Evolutionary conservation across 2,797 vertebrate species (phyloP).

Genomic region (Jordanella pulchra): DNA sequence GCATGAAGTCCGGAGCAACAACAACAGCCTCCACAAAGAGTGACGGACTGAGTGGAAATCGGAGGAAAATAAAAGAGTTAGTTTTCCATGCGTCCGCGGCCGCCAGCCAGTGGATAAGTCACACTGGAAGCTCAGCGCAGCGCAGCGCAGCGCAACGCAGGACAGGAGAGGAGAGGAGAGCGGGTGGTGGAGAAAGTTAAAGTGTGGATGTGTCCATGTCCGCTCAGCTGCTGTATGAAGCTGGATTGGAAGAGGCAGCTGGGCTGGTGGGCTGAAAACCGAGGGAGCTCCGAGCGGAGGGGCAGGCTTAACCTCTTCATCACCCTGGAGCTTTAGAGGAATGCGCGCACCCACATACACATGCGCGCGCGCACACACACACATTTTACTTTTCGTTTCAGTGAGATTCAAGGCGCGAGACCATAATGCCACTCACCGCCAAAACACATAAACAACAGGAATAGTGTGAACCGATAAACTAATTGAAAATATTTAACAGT

Average conservation of each 20-base stretch:
- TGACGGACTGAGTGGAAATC: conserved; percentile 1
- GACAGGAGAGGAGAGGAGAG: background rate
- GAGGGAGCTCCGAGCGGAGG: conserved; percentile 32
- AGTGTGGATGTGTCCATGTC: conserved; percentile 44
- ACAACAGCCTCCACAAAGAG: conserved; percentile 27
- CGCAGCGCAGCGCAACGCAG: background rate
- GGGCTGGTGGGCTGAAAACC: conserved; percentile 28
- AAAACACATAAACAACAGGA: conserved; percentile 1
- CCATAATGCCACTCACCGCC: background rate
- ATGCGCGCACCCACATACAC: conserved; percentile 35
- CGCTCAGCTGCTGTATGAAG: conserved; percentile 35
- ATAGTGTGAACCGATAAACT: background rate
- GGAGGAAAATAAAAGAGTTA: conserved; percentile 13
- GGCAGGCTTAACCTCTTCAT: conserved; percentile 70
- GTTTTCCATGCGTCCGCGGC: conserved; percentile 47
- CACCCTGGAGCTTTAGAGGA: conserved; percentile 66
- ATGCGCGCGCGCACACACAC: background rate
- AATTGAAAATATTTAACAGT: too few relatives aligned
- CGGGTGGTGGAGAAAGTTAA: conserved; percentile 11
- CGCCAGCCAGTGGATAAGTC: conserved; percentile 23
- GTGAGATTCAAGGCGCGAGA: background rate
- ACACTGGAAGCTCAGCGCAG: conserved; percentile 13
- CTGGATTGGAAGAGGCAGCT: conserved; percentile 33
- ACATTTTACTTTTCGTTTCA: conserved; percentile 18
- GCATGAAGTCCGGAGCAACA: conserved; percentile 32